phyloP scores from a whole-genome alignment of 2,797 vertebrate species.

The Girardinus metallicus region DNA sequence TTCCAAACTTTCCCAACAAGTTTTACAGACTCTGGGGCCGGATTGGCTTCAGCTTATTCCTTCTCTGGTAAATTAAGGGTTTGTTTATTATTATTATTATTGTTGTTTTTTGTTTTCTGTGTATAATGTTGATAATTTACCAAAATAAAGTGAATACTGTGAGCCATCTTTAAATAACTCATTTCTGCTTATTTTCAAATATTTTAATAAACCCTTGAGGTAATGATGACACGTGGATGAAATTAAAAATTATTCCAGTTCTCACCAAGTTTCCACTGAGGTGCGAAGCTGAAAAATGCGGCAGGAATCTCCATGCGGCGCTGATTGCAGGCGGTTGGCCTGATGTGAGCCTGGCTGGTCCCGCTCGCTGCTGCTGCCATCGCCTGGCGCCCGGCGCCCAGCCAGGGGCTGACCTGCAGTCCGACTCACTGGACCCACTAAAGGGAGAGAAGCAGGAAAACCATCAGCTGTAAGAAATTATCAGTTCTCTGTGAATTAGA shows the following conservation, averaged over 20 bases:
- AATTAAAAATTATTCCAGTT: background rate
- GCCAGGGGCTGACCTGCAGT: constrained; percentile 55
- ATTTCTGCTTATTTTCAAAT: background rate
- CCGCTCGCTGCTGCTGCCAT: constrained; percentile 50
- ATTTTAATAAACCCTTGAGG: background rate
- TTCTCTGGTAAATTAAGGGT: too few species aligned
- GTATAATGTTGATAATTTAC: too few species aligned
- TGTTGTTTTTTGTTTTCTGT: too few species aligned
- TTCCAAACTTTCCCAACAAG: background rate
- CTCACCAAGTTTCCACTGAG: constrained; percentile 60
- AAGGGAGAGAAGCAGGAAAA: constrained; percentile 56
- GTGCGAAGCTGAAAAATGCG: constrained; percentile 52
- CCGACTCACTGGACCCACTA: constrained; percentile 31
- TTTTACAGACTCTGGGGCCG: background rate
- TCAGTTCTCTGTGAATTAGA: constrained; percentile 1
- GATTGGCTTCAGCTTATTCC: too few species aligned
- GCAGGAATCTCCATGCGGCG: constrained; percentile 72
- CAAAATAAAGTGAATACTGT: background rate
- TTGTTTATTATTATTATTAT: too few species aligned
- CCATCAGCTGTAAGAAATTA: constrained; percentile 57
- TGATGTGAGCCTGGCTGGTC: constrained; percentile 62
- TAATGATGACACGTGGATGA: background rate
- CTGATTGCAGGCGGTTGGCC: constrained; percentile 76
- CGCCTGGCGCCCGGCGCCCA: constrained; percentile 59
- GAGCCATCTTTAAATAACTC: background rate